Evolutionary conservation across 2,113 vertebrate species (phyloP), one percentile per base, ranked within the genome.

Genomic region (Rhizomys pruinosus): DNA sequence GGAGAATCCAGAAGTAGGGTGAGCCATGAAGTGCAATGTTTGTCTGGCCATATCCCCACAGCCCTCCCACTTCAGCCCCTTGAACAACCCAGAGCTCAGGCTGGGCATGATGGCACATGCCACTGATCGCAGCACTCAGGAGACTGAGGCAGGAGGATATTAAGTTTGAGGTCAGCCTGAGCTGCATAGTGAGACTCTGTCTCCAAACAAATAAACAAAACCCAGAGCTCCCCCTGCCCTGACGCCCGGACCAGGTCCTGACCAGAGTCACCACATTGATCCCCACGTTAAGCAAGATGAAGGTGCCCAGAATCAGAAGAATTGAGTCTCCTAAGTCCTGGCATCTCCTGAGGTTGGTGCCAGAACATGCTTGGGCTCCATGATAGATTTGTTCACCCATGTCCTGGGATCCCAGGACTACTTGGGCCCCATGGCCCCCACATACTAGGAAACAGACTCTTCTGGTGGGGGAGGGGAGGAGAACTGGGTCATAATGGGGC

Each of bases 251-350:
- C 63, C 79, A 78, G 3, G 55, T 61, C 71, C 97, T 97, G 92
- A 97, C 97, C 97, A 97, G 93, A 92, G 89, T 97, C 95, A 97
- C 96, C 91, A 96, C 96, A 1, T 97, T 97, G 96, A 97, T 93
- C 64, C 95, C 96, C 89, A 97, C 94, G 89, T 95, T 97, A 94
- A 97, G 71, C 89, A 97, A 93, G 94, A 97, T 97, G 88, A 97
- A 89, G 91, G 78, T 91, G 92, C 96, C 96, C 76, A 97, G 94
- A 89, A 97, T 92, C 94, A 97, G 93, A 84, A 97, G 96, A 80
- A 97, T 96, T 0, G 96, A 91, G 68, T 97, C 97, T 94, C 96
- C 97, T 55, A 97, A 91, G 77, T 97, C 97, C 87, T 97, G 96
- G 91, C 97, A 97, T 64, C 89, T 97, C 76, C 87, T 95, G 71